Base-by-base conservation (phyloP, 2,888 invertebrate genomes). In the Cheilosia grossa region DNA sequence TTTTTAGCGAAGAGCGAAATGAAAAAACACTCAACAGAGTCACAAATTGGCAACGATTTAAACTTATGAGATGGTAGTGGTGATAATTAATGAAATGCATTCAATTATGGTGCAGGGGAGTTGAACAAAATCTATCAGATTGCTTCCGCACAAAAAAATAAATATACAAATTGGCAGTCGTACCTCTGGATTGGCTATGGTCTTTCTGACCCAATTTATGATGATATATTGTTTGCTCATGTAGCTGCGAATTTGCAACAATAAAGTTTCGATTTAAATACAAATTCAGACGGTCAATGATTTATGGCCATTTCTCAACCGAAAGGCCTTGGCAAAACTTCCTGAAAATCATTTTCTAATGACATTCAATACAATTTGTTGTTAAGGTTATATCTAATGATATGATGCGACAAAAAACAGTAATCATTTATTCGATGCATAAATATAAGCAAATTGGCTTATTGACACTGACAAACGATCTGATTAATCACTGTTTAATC, bases 401-500 rank as follows among this genome's bases (percentile, higher is more conserved):
- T 61, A 27, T 56, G 56, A 19, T 58, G 37, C 13, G 37, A 37
- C 37, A 37, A 37, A 37, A 37, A 37, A 13, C 21, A 37, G 24
- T 58, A 58, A 40, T 42, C 47, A 13, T 47, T 58, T 69, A 47
- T n/a, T 69, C 37, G 58, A 30, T 51, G 59, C 37, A 58, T 49
- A 58, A 59, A 37, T 44, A 70, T 59, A 51, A 63, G 3, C 37
- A 63, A 73, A 63, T 53, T 44, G 54, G 44, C 63, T 63, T 63
- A 47, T 73, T 64, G 73, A 24, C 63, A 54, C 63, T 73, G 53
- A 73, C 49, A 15, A 44, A 47, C 37, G 54, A 64, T 73, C 53
- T 33, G 54, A 63, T 44, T 44, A 44, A 70, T 59, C 17, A 51
- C 49, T 40, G 30, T 47, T 47, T 44, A 58, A 40, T 63, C 49